phyloP scores from a whole-genome alignment of 2,797 vertebrate species.

The Liasis olivaceus region DNA sequence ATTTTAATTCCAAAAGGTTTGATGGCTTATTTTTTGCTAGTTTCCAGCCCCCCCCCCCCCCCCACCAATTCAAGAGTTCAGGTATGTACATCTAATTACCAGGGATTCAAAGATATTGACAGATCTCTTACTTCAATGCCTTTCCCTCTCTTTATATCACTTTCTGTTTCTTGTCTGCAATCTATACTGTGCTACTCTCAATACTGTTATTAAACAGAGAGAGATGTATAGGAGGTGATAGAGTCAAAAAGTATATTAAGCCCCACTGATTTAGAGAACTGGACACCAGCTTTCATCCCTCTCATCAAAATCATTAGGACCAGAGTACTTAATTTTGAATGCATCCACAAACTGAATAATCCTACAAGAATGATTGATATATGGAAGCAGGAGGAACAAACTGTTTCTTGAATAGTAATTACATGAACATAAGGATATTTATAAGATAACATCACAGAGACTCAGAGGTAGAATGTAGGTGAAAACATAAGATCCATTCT shows the following conservation, averaged over 20 bases:
- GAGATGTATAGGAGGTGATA: neutral
- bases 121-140: neutral
- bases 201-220: neutral
- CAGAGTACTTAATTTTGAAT: neutral
- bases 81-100: neutral
- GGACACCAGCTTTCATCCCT: neutral
- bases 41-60: neutral
- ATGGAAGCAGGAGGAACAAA: neutral
- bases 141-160: slow-evolving; percentile 30
- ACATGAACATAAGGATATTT: neutral
- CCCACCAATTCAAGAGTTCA: slow-evolving; percentile 40
- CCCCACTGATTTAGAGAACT: neutral
- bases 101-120: slow-evolving; percentile 8
- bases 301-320: neutral
- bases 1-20: slow-evolving; percentile 21
- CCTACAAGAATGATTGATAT: neutral
- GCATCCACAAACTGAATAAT: neutral
- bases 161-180: neutral
- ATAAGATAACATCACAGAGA: neutral
- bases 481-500: neutral
- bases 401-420: neutral
- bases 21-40: slow-evolving; percentile 43
- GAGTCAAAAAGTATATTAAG: neutral
- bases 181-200: slow-evolving; percentile 3
- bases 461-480: neutral